These are phyloP conservation scores for Cotesia typhae DNA, from an alignment of 1,140 invertebrate species.

Conservation along the genomic window DNA sequence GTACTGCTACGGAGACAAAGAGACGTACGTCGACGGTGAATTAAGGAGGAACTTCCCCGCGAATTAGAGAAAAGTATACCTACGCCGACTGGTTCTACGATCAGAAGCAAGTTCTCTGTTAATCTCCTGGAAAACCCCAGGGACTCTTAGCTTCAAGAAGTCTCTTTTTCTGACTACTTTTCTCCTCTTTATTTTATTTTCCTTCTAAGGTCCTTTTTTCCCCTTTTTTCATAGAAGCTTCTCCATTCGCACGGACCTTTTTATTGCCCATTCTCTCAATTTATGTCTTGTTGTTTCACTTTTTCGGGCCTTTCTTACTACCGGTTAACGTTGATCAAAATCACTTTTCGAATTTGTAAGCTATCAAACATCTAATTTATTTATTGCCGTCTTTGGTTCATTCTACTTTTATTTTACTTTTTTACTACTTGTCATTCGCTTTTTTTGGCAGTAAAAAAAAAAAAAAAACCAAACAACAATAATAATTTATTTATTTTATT, in stretches of 20 bases:
- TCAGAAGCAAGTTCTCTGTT: constrained; percentile 51
- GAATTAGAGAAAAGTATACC: constrained; percentile 58
- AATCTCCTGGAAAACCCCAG: constrained; percentile 51
- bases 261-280: constrained; percentile 5
- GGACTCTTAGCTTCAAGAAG: constrained; percentile 36
- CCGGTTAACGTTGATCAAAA: too few relatives aligned
- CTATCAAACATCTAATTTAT: too few relatives aligned
- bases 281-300: too few relatives aligned
- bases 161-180: not conserved
- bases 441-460: too few relatives aligned
- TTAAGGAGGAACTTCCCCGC: constrained; percentile 51
- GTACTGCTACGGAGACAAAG: constrained; percentile 21
- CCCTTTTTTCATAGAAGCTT: constrained; percentile 9
- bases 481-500: too few relatives aligned
- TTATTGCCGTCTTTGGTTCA: too few relatives aligned
- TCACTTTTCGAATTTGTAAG: too few relatives aligned
- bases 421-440: too few relatives aligned
- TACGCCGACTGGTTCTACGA: constrained; percentile 39
- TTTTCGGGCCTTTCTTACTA: too few relatives aligned
- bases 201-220: not conserved
- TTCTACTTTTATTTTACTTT: too few relatives aligned
- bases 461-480: too few relatives aligned
- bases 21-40: constrained; percentile 31
- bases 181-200: constrained; percentile 8
- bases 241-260: constrained; percentile 11